Conservation (phyloP, 2,113 vertebrate genomes). For the Pelusios castaneus region DNA sequence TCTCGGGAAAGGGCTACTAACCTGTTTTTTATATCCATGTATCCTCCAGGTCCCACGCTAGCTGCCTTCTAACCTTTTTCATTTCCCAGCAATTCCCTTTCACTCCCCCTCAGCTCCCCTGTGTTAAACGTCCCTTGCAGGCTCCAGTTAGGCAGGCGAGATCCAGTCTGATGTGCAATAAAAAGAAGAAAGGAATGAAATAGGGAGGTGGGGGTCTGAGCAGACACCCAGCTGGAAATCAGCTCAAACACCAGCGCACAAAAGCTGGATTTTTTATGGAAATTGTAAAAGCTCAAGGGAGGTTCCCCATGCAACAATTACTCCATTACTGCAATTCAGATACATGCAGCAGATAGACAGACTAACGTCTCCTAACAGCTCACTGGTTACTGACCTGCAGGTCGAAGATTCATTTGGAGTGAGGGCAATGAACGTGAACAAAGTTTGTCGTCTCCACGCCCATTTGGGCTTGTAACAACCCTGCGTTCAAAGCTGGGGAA, state of each 20-base stretch:
- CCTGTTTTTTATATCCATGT: background rate
- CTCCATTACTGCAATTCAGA: background rate
- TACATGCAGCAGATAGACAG: slow-evolving; percentile 28
- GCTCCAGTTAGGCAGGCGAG: background rate
- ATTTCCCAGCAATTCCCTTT: background rate
- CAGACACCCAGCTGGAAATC: background rate
- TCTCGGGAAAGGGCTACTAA: background rate
- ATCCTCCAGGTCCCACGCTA: background rate
- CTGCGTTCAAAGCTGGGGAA: background rate
- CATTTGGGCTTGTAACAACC: background rate
- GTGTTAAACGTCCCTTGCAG: background rate
- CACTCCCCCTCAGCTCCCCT: accelerated
- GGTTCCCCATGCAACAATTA: slow-evolving; percentile 36
- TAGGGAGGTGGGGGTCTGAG: background rate
- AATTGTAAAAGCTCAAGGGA: slow-evolving; percentile 24
- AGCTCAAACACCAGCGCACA: background rate
- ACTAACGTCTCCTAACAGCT: slow-evolving; percentile 36
- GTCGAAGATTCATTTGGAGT: slow-evolving; percentile 20
- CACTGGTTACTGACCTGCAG: background rate
- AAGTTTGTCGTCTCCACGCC: background rate
- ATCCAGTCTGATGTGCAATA: background rate
- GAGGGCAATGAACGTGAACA: slow-evolving; percentile 42
- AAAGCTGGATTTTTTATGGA: slow-evolving; percentile 23
- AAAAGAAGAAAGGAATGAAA: background rate
- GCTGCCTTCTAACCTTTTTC: accelerated